Conservation (phyloP, 2,888 invertebrate genomes). For the Rhabditoides inermis region DNA sequence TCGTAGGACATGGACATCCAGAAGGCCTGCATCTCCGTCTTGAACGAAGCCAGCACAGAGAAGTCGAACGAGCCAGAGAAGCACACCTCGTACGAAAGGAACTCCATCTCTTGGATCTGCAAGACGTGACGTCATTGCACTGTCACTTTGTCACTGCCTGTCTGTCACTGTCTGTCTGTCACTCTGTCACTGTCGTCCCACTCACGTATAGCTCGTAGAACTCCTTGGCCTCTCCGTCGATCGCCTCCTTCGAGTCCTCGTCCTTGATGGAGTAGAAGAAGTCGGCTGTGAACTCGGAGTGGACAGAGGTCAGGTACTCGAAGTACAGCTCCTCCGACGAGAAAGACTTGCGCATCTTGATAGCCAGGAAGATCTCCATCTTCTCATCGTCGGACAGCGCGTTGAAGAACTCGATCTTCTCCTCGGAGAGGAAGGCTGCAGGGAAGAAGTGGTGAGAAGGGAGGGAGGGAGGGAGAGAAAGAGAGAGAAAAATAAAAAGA, state of each 20-base stretch:
- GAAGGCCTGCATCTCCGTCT: no score
- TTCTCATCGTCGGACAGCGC: constrained; percentile 8
- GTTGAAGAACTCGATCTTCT: constrained; percentile 4
- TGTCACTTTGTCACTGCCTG: no score
- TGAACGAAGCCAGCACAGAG: no score
- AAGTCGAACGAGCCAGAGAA: no score
- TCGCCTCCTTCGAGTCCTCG: not conserved
- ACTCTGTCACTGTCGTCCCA: no score
- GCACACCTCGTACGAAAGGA: no score
- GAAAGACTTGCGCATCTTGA: no score
- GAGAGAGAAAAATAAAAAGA: not conserved
- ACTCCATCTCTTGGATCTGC: no score
- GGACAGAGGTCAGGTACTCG: constrained; percentile 3
- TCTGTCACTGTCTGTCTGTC: no score
- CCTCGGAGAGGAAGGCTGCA: constrained; percentile 3
- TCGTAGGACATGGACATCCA: no score
- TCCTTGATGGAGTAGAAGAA: constrained; percentile 10
- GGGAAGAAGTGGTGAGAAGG: constrained; percentile 1
- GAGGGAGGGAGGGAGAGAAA: not conserved
- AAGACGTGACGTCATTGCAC: no score
- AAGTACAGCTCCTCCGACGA: constrained; percentile 2
- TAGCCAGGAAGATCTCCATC: constrained; percentile 3
- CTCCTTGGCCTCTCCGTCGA: constrained; percentile 7
- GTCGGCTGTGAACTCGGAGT: constrained; percentile 7
- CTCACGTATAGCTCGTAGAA: no score